These are phyloP conservation scores for Lemur catta DNA, from an alignment of 2,797 vertebrate genomes.

Conservation along the genomic window DNA sequence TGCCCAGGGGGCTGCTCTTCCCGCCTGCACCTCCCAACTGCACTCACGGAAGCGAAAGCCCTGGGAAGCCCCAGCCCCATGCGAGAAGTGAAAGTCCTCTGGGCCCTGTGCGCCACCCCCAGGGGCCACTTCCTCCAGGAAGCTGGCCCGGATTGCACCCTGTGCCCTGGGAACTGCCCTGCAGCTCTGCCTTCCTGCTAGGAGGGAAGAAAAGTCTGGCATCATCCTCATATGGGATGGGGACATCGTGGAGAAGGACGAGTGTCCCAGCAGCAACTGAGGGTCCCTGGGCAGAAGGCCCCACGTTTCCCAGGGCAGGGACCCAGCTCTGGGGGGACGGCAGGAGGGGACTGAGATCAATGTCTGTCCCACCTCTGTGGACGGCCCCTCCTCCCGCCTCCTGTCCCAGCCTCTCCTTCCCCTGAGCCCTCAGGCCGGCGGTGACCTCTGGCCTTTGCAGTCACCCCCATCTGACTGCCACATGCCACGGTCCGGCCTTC, in stretches of 20 bases:
- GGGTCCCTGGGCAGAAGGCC: neutral
- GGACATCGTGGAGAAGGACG: neutral
- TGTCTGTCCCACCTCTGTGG: neutral
- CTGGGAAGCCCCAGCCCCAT: neutral
- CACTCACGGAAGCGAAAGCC: neutral
- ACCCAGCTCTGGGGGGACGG: neutral
- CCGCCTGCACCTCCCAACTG: neutral
- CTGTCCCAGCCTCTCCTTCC: neutral
- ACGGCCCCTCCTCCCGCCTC: neutral
- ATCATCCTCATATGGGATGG: neutral
- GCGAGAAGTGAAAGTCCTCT: conserved; percentile 57
- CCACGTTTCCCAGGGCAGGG: too few species aligned
- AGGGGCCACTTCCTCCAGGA: conserved; percentile 19
- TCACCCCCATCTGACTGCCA: neutral
- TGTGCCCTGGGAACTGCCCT: neutral
- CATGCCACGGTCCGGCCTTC: neutral
- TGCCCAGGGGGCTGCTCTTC: neutral
- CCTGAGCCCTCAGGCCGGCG: neutral
- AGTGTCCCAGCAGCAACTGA: neutral
- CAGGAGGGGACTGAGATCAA: neutral
- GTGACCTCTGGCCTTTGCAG: neutral
- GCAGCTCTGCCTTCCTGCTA: neutral
- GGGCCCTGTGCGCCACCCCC: neutral
- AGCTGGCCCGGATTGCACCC: neutral
- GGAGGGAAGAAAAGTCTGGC: neutral